Conservation (phyloP, 2,888 invertebrate genomes). For the Thera obeliscata region DNA sequence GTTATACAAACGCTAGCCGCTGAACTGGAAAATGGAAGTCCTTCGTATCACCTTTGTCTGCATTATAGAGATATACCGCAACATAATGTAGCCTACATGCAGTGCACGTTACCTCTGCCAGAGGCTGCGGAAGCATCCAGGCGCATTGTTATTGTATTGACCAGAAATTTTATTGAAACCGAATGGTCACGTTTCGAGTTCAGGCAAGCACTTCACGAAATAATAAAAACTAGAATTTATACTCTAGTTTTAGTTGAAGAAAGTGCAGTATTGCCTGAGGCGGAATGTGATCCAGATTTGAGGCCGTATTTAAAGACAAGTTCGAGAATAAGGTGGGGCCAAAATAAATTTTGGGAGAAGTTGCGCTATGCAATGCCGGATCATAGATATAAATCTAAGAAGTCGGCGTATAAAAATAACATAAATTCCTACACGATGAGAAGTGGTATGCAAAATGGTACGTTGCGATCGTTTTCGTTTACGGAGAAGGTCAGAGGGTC, state of each 20-base stretch:
- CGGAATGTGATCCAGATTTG: conserved; percentile 93
- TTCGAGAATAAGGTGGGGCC: conserved; percentile 93
- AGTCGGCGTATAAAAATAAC: conserved; percentile 89
- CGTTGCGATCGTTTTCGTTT: conserved; percentile 85
- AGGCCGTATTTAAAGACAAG: conserved; percentile 94
- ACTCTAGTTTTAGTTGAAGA: conserved; percentile 95
- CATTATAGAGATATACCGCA: conserved; percentile 94
- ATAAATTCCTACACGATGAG: conserved; percentile 94
- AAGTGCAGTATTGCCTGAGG: conserved; percentile 90
- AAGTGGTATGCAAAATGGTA: conserved; percentile 83
- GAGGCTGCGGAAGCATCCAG: conserved; percentile 96
- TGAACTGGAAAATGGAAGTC: conserved; percentile 92
- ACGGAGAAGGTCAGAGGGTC: conserved; percentile 78
- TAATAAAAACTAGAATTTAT: conserved; percentile 91
- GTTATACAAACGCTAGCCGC: conserved; percentile 94
- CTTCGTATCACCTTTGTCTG: conserved; percentile 92
- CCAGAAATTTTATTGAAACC: conserved; percentile 94
- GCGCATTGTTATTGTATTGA: conserved; percentile 93
- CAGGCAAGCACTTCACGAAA: conserved; percentile 94
- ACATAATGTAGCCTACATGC: conserved; percentile 87
- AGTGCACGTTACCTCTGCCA: conserved; percentile 89
- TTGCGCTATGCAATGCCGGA: conserved; percentile 94
- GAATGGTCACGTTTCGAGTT: conserved; percentile 97
- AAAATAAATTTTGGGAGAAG: conserved; percentile 97
- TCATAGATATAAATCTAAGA: conserved; percentile 78